These are phyloP conservation scores for Pagrus major DNA, from an alignment of 2,113 vertebrate species.

Conservation along the genomic window DNA sequence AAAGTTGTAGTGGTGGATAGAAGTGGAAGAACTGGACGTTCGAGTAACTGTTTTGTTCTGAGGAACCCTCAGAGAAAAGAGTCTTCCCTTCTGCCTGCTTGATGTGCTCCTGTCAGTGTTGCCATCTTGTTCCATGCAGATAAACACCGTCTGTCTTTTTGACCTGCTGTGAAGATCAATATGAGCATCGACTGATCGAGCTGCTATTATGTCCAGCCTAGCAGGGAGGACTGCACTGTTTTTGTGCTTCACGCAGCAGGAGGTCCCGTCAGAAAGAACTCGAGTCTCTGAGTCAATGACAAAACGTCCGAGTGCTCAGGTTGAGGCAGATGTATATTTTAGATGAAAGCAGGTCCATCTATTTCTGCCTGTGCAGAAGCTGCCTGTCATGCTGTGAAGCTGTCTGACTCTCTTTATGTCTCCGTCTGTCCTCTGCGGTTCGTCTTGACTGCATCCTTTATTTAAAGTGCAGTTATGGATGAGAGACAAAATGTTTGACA, in stretches of 20 bases:
- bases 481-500: neutral
- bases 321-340: conserved; percentile 28
- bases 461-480: neutral
- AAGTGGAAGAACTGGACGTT: neutral
- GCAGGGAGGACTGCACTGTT: neutral
- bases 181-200: conserved; percentile 24
- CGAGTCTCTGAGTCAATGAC: conserved; percentile 36
- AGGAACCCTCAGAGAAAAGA: neutral
- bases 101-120: conserved; percentile 13
- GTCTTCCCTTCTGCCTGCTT: neutral
- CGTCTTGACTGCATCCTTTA: neutral
- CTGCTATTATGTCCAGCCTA: conserved; percentile 32
- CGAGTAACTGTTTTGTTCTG: neutral
- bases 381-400: conserved; percentile 8
- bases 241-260: conserved; percentile 46
- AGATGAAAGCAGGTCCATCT: conserved; percentile 8
- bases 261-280: conserved; percentile 40
- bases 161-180: conserved; percentile 63
- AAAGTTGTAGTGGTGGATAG: neutral
- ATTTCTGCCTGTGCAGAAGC: neutral
- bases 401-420: conserved; percentile 13
- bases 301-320: neutral
- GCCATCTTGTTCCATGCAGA: conserved; percentile 43
- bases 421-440: neutral
- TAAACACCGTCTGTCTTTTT: conserved; percentile 25